Percentiles rank a stretch among this genome's conserved stretches.
phyloP scores from a whole-genome alignment of 2,113 vertebrate species.

The Prunella himalayana region DNA sequence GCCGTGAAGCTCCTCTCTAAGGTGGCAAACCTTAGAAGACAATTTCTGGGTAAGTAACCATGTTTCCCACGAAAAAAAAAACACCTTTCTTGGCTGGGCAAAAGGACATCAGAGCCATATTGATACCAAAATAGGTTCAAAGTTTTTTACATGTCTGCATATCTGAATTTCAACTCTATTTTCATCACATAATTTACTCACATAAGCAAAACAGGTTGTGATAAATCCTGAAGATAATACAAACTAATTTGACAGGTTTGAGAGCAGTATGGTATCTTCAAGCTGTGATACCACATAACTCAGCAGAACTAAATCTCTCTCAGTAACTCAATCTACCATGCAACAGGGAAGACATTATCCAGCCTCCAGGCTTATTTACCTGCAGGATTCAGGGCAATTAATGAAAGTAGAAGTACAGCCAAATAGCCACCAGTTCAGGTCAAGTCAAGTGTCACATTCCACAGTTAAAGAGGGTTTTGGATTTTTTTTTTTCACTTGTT shows the following conservation, averaged over 20 bases:
- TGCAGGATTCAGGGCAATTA: not conserved
- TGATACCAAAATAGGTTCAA: not conserved
- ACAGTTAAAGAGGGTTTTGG: not conserved
- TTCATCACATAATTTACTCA: not conserved
- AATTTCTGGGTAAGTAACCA: not conserved
- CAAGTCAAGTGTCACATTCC: not conserved
- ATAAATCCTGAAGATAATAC: not conserved
- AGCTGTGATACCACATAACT: not conserved
- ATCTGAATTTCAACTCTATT: not conserved
- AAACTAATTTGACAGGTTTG: not conserved
- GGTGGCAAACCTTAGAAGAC: rapidly evolving
- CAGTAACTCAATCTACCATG: not conserved
- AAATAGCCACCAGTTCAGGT: not conserved
- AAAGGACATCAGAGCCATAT: not conserved
- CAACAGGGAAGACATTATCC: not conserved
- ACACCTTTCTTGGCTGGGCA: not conserved
- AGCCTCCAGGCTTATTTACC: not conserved
- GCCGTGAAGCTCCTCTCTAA: not conserved
- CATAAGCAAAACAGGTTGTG: not conserved
- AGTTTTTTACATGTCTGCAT: not conserved
- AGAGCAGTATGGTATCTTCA: not conserved
- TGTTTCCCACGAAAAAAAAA: not conserved
- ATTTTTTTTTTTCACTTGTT: not conserved
- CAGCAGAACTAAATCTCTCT: not conserved
- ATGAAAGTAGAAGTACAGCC: not conserved